Percentiles rank a stretch among this genome's conserved stretches.
These are phyloP conservation scores for Lithophane socia DNA, from an alignment of 2,888 invertebrate genomes.

Conservation along the genomic window DNA sequence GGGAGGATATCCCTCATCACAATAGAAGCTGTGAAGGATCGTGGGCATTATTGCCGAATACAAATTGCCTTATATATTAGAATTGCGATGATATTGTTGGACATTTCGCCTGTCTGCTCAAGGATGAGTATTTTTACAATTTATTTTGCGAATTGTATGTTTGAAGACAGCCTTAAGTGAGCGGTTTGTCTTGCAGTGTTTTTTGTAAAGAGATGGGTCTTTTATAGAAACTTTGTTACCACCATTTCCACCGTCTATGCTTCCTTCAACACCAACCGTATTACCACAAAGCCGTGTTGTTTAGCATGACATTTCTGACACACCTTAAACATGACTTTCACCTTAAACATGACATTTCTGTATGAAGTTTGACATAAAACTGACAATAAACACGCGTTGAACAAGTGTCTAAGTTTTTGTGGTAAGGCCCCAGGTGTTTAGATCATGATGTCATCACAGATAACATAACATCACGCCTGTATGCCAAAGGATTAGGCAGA, in stretches of 20 bases:
- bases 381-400: too few relatives aligned
- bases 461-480: not conserved
- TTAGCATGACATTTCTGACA: too few relatives aligned
- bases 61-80: slow-evolving; percentile 73
- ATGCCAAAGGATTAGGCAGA: not conserved
- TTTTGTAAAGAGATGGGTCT: not conserved
- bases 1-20: slow-evolving; percentile 51
- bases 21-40: slow-evolving; percentile 56
- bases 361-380: too few relatives aligned
- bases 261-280: not conserved
- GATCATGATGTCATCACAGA: too few relatives aligned
- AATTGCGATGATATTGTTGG: slow-evolving; percentile 68
- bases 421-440: too few relatives aligned
- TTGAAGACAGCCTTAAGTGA: slow-evolving; percentile 16
- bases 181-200: slow-evolving; percentile 27
- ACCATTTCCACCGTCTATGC: not conserved
- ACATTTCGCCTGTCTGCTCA: slow-evolving; percentile 49
- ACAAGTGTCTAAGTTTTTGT: too few relatives aligned
- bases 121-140: slow-evolving; percentile 57
- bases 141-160: slow-evolving; percentile 37
- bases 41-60: slow-evolving; percentile 70
- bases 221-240: not conserved
- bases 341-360: too few relatives aligned
- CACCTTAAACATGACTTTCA: too few relatives aligned
- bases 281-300: too few relatives aligned